Conservation (phyloP, 2,888 invertebrate genomes). For the Strigamia maritima region DNA sequence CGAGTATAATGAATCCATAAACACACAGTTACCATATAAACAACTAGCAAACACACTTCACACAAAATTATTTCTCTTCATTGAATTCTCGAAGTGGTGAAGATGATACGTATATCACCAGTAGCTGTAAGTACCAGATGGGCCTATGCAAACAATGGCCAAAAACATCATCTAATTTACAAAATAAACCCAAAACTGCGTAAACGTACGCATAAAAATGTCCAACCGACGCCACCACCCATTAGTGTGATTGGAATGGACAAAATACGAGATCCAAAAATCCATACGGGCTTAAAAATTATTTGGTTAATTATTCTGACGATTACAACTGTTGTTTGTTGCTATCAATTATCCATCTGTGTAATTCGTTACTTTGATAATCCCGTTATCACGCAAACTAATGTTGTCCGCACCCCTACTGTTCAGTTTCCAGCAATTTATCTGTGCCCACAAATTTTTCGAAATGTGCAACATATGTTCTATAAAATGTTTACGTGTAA, state of each 20-base stretch:
- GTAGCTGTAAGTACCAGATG: too few species aligned
- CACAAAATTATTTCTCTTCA: too few species aligned
- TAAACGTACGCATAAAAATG: background rate
- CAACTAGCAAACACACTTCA: too few species aligned
- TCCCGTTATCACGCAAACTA: background rate
- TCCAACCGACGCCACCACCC: background rate
- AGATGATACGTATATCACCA: too few species aligned
- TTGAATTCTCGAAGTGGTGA: too few species aligned
- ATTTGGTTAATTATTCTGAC: background rate
- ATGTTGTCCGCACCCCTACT: background rate
- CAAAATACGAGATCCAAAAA: background rate
- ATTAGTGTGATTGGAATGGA: background rate
- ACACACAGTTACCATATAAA: too few species aligned
- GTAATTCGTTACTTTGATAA: background rate
- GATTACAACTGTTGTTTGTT: background rate
- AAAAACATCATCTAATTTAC: background rate
- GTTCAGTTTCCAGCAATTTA: background rate
- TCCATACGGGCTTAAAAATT: background rate
- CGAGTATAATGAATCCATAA: too few species aligned
- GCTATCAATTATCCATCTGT: background rate
- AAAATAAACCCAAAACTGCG: background rate
- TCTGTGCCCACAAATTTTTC: background rate
- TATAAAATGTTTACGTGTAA: background rate
- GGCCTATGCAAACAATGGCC: too few species aligned
- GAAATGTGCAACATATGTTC: background rate